Conservation (phyloP, 2,113 vertebrate species). For the Corvus hawaiiensis region DNA sequence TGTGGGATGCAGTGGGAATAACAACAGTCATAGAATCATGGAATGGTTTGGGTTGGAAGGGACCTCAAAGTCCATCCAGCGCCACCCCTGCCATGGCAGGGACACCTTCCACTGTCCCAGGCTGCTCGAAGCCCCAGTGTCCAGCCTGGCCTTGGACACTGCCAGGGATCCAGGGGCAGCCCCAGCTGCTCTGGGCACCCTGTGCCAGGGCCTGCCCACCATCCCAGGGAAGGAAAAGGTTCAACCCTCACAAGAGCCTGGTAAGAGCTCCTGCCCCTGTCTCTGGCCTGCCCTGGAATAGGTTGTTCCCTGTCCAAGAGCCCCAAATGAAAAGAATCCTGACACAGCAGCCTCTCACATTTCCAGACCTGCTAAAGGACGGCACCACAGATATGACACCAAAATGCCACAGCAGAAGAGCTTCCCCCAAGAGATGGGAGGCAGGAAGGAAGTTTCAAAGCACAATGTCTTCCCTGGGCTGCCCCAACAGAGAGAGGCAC, state of each 20-base stretch:
- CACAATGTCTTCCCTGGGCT: background rate
- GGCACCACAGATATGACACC: rapidly evolving
- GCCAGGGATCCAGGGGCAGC: background rate
- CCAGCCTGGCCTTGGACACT: background rate
- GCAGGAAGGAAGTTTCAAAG: background rate
- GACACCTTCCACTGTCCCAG: background rate
- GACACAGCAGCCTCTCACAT: background rate
- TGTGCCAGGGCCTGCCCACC: background rate
- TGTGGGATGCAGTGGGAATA: background rate
- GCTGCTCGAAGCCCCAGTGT: background rate
- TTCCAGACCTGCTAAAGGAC: background rate
- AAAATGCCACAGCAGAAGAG: background rate
- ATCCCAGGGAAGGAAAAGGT: background rate
- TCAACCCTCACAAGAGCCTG: background rate
- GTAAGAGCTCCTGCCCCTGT: background rate
- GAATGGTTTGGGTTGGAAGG: background rate
- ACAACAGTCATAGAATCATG: background rate
- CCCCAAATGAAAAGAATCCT: background rate
- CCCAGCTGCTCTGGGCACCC: background rate
- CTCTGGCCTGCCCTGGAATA: background rate
- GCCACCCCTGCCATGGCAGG: background rate
- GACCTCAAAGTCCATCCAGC: rapidly evolving
- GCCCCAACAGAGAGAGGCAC: background rate
- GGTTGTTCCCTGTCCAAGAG: background rate
- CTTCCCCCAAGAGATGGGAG: rapidly evolving